Evolutionary conservation across 2,797 vertebrate genomes (phyloP).

Genomic region (Bradypodion ventrale): DNA sequence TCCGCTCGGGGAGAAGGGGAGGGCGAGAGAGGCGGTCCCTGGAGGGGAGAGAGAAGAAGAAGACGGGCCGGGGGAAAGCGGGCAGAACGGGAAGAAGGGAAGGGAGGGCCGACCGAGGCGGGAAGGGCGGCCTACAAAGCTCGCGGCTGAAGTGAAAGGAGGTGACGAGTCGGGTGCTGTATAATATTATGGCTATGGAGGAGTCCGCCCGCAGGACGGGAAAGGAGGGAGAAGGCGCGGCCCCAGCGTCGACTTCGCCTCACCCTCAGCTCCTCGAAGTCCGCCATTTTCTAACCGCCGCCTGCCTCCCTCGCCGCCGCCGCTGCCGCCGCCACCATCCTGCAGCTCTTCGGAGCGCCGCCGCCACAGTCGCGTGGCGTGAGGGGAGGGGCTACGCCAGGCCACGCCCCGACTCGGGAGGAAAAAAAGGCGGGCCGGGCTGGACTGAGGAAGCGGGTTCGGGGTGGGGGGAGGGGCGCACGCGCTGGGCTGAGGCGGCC

Average conservation of each 20-base stretch:
- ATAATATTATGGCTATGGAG: too few relatives aligned
- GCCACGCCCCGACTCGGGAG: not conserved
- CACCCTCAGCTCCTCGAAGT: conserved; percentile 87
- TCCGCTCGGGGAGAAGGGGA: conserved; percentile 60
- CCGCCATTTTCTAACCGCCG: conserved; percentile 88
- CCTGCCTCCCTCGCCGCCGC: conserved; percentile 48
- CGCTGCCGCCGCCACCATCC: conserved; percentile 50
- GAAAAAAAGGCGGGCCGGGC: not conserved
- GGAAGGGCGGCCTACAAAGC: not conserved
- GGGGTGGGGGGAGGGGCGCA: fast-evolving
- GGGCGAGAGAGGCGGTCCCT: conserved; percentile 16
- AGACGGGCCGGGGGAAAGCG: too few relatives aligned
- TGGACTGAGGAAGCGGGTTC: too few relatives aligned
- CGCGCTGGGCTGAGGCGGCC: too few relatives aligned
- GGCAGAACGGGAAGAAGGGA: too few relatives aligned
- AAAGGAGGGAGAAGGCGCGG: not conserved
- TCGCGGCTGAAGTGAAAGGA: too few relatives aligned
- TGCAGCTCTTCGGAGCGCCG: conserved; percentile 5
- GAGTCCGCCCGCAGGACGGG: too few relatives aligned
- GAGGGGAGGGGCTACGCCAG: not conserved
- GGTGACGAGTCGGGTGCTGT: too few relatives aligned
- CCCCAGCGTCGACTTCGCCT: conserved; percentile 41
- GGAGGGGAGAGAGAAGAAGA: not conserved
- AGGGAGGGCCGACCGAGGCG: too few relatives aligned
- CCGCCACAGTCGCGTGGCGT: not conserved